Percentiles rank a stretch among this genome's conserved stretches.
Evolutionary conservation across 2,888 invertebrate genomes (phyloP).

Genomic region (Lasioglossum pauxillum): DNA sequence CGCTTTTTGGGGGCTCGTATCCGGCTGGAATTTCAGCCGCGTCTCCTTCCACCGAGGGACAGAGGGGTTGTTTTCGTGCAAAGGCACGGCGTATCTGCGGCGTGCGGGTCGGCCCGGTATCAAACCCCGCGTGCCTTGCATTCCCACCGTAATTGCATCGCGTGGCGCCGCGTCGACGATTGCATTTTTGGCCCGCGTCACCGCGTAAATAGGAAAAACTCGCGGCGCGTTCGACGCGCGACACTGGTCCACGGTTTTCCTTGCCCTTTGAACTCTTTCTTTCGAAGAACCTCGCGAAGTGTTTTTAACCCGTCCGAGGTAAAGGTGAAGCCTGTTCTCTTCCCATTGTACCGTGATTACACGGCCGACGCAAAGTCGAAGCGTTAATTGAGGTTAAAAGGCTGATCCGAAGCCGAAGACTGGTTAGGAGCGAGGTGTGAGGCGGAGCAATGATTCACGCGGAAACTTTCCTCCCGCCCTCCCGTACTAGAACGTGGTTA

Average conservation of each 20-base stretch:
- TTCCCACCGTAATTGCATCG: constrained; percentile 83
- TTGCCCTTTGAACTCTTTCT: constrained; percentile 16
- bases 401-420: constrained; percentile 59
- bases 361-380: constrained; percentile 54
- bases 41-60: constrained; percentile 59
- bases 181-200: constrained; percentile 75
- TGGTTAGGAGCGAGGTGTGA: constrained; percentile 67
- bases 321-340: constrained; percentile 44
- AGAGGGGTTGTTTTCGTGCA: constrained; percentile 74
- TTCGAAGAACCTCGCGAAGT: not conserved
- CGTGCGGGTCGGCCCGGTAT: constrained; percentile 70
- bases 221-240: constrained; percentile 22
- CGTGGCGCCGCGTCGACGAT: constrained; percentile 77
- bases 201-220: constrained; percentile 74
- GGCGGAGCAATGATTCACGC: constrained; percentile 41
- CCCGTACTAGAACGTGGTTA: constrained; percentile 23
- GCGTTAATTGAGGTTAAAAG: constrained; percentile 70
- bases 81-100: constrained; percentile 69
- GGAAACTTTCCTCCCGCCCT: constrained; percentile 39
- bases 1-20: constrained; percentile 67
- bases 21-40: constrained; percentile 75
- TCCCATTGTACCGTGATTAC: constrained; percentile 60
- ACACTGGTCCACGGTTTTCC: not conserved
- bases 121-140: constrained; percentile 81
- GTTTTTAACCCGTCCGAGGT: constrained; percentile 31